Conservation (phyloP, 2,797 vertebrate species). For the Pseudocheirus occidentalis region DNA sequence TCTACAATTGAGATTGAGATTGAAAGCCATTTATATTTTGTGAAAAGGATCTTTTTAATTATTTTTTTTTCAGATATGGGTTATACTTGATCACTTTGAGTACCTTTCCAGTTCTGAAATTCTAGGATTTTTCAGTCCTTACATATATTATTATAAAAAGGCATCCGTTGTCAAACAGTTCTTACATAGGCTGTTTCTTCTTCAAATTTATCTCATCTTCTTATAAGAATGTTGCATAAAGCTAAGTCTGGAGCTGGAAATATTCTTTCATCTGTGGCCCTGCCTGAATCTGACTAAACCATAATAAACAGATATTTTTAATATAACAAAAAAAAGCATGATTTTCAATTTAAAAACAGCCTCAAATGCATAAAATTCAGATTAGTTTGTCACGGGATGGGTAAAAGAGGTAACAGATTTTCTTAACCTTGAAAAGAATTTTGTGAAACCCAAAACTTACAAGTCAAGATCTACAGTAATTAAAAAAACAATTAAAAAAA, state of each 20-base stretch:
- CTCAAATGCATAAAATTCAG: not conserved
- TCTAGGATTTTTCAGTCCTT: not conserved
- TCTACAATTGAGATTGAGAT: not conserved
- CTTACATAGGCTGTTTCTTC: not conserved
- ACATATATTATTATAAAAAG: no score
- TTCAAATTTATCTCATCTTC: not conserved
- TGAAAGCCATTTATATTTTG: not conserved
- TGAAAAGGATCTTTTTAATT: not conserved
- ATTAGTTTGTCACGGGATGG: not conserved
- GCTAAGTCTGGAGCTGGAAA: not conserved
- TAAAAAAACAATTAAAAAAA: not conserved
- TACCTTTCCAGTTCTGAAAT: not conserved
- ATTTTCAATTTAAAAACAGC: constrained; percentile 15
- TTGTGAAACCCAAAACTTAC: not conserved
- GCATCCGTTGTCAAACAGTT: constrained; percentile 17
- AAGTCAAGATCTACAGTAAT: not conserved
- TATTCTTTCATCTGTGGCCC: not conserved
- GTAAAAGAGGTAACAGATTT: not conserved
- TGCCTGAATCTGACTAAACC: not conserved
- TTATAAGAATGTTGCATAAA: not conserved
- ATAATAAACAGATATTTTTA: not conserved
- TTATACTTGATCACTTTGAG: not conserved
- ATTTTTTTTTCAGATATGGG: not conserved
- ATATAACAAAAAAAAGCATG: not conserved
- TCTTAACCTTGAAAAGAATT: not conserved